Evolutionary conservation across 2,888 invertebrate species (phyloP).

Genomic region (Rhyacophila evoluta): DNA sequence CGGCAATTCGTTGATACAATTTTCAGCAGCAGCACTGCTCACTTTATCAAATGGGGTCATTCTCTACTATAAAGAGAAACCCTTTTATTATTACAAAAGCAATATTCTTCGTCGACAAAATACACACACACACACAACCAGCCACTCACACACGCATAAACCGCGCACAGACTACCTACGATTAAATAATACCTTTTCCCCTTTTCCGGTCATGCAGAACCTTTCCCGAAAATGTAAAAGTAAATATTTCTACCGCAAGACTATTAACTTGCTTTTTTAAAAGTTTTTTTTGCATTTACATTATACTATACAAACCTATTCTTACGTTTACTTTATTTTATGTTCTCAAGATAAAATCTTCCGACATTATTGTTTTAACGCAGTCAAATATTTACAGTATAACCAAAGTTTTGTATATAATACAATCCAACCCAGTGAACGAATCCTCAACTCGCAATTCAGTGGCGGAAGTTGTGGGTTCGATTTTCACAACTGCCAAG

Average conservation of each 20-base stretch:
- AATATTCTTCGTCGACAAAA: constrained; percentile 1
- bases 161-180: background rate
- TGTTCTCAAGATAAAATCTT: too few relatives aligned
- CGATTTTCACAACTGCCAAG: too few relatives aligned
- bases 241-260: background rate
- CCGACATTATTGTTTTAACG: too few relatives aligned
- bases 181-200: constrained; percentile 2
- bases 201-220: constrained; percentile 1
- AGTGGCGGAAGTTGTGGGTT: too few relatives aligned
- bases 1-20: constrained; percentile 4
- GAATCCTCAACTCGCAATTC: too few relatives aligned
- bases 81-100: constrained; percentile 3
- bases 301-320: too few relatives aligned
- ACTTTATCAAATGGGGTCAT: background rate
- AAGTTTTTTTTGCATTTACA: too few relatives aligned
- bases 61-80: background rate
- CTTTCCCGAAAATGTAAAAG: background rate
- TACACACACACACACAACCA: background rate
- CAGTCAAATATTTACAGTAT: too few relatives aligned
- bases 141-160: background rate
- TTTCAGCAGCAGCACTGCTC: background rate
- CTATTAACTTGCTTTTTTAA: too few relatives aligned
- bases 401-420: too few relatives aligned
- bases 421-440: too few relatives aligned
- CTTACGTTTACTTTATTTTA: too few relatives aligned